Base-by-base conservation (phyloP, 2,113 vertebrate genomes). In the Phrynocephalus versicolor region DNA sequence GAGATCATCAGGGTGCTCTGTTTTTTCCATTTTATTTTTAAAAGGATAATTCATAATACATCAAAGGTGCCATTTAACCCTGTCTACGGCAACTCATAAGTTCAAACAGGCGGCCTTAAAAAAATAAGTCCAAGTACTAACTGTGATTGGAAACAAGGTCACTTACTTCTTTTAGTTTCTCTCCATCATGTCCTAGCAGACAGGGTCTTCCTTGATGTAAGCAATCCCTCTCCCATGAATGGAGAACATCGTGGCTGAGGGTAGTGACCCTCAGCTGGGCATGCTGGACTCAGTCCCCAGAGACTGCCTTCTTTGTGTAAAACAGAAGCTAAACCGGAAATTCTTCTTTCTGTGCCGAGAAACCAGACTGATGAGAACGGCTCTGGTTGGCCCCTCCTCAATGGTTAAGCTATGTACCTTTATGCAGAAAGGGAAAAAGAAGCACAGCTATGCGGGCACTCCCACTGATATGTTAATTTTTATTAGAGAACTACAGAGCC, bases 301-400 rank as follows among this genome's bases (percentile, higher is more conserved):
- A 27, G 71, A 69, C 80, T 27, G 71, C 27, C 87, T 78, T 83
- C 27, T 27, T n/a, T 45, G 4, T 3, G 64, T 81, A 80, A 81
- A 0, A 79, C 79, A 65, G 45, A 0, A 77, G 60, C 0, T 0
- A 93, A 94, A 94, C 93, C 84, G 88, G 91, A 94, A 93, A 93
- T 80, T 91, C 93, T 87, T 83, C 94, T 94, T 92, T 92, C 87
- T 57, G 75, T 88, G 78, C 85, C 77, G 90, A 88, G 89, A 77
- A 92, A 79, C 81, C 15, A 0, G 82, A 87, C 0, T n/a, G 33
- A 90, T 87, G 88, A 79, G 92, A 87, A 88, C 67, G 74, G 70
- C 90, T 81, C 82, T 0, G n/a, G 0, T 8, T 0, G 0, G 92
- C 93, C 91, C 92, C 93, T 92, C 93, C 93, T 94, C 0, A 67